Evolutionary conservation across 2,888 invertebrate genomes (phyloP).

Genomic region (Drosophila anomelani): DNA sequence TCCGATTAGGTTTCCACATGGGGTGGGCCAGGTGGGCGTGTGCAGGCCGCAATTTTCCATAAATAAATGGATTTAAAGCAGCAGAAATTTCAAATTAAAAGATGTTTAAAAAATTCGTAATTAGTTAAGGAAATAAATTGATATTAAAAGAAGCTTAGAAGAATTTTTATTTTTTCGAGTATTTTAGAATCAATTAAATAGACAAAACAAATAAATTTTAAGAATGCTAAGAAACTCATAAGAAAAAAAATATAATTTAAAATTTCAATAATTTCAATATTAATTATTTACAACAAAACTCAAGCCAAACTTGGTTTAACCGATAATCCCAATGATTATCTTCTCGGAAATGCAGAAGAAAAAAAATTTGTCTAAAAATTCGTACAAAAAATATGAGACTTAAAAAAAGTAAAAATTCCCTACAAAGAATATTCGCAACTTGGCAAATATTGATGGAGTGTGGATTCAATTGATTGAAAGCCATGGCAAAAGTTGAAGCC

Average conservation of each 20-base stretch:
- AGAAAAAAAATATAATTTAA: background rate
- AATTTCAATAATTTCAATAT: background rate
- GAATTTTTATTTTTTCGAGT: background rate
- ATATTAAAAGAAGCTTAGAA: background rate
- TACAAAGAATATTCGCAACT: constrained; percentile 4
- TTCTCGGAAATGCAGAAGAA: background rate
- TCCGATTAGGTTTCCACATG: constrained; percentile 4
- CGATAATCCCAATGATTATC: background rate
- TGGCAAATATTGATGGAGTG: constrained; percentile 28
- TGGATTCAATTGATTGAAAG: constrained; percentile 29
- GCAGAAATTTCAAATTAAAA: background rate
- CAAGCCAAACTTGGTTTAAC: background rate
- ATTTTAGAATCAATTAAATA: background rate
- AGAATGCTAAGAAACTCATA: too few species aligned
- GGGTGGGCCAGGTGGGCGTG: constrained; percentile 28
- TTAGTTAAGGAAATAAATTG: background rate
- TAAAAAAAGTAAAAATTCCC: background rate
- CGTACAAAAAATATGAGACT: background rate
- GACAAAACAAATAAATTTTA: too few species aligned
- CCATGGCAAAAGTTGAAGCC: constrained; percentile 13
- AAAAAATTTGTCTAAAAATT: background rate
- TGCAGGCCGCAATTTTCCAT: background rate
- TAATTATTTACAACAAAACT: background rate
- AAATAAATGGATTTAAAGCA: background rate
- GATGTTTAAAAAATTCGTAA: background rate